These are phyloP conservation scores for Theocolax elegans DNA, from an alignment of 1,140 invertebrate species.

Conservation along the genomic window DNA sequence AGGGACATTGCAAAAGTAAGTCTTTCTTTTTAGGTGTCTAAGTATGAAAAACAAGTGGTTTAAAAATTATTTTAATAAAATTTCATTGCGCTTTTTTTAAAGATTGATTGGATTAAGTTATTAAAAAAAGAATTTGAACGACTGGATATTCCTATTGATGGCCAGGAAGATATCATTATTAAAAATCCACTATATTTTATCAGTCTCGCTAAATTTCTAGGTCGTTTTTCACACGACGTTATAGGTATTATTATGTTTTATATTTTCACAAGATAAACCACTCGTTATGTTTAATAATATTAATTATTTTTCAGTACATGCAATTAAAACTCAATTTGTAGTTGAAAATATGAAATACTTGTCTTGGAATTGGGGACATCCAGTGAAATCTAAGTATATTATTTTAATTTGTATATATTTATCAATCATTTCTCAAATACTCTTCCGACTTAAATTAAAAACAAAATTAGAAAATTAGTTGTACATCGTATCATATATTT, in stretches of 20 bases:
- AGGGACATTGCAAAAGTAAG: not conserved
- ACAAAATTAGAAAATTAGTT: too few relatives aligned
- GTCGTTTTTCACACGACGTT: not conserved
- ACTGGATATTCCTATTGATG: not conserved
- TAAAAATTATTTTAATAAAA: not conserved
- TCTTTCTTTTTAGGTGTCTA: not conserved
- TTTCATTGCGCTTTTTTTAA: not conserved
- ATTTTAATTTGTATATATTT: too few relatives aligned
- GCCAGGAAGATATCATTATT: not conserved
- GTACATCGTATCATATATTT: too few relatives aligned
- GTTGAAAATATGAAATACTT: not conserved
- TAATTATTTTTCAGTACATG: conserved; percentile 1
- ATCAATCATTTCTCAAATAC: too few relatives aligned
- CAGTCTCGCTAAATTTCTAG: not conserved
- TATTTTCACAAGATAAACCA: too few relatives aligned
- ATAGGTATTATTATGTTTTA: not conserved
- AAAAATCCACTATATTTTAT: conserved; percentile 6
- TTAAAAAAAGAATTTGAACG: not conserved
- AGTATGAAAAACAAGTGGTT: not conserved
- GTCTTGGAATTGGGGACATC: not conserved
- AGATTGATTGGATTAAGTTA: conserved; percentile 10
- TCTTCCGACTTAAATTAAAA: too few relatives aligned
- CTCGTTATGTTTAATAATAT: too few relatives aligned
- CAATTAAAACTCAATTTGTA: not conserved
- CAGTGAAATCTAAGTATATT: too few relatives aligned